These are phyloP conservation scores for Gila orcuttii DNA, from an alignment of 2,113 vertebrate genomes.

Conservation along the genomic window DNA sequence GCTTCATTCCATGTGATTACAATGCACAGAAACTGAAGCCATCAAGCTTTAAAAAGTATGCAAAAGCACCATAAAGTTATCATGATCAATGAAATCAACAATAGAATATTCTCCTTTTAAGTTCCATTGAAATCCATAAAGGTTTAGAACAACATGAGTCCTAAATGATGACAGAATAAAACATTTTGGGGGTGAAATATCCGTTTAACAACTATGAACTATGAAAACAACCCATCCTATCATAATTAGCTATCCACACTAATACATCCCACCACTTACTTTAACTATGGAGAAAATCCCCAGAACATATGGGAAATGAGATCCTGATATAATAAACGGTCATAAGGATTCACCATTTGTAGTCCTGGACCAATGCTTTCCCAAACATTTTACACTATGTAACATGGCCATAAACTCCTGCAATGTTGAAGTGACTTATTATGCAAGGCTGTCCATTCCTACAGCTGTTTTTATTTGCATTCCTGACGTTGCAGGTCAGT, in stretches of 20 bases:
- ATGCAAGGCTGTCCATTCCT: slow-evolving; percentile 32
- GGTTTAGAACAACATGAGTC: neutral
- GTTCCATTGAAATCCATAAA: neutral
- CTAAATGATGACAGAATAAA: neutral
- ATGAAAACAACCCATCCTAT: neutral
- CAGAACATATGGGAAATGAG: neutral
- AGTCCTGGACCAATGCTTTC: neutral
- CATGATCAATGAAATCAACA: neutral
- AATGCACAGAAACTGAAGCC: neutral
- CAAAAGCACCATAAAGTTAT: neutral
- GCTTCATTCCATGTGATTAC: neutral
- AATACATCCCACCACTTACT: neutral
- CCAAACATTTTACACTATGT: slow-evolving; percentile 28
- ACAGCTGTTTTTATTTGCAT: slow-evolving; percentile 42
- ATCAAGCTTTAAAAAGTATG: neutral
- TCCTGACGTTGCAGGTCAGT: slow-evolving; percentile 29
- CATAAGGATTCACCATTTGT: neutral
- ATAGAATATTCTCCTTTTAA: neutral
- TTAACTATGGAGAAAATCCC: neutral
- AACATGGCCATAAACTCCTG: slow-evolving; percentile 38
- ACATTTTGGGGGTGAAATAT: neutral
- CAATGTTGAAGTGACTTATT: slow-evolving; percentile 31
- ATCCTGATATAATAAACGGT: neutral
- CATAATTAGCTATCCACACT: neutral
- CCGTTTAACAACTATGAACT: neutral